phyloP scores from a whole-genome alignment of 2,888 invertebrate species.

The Opisthograptis luteolata region DNA sequence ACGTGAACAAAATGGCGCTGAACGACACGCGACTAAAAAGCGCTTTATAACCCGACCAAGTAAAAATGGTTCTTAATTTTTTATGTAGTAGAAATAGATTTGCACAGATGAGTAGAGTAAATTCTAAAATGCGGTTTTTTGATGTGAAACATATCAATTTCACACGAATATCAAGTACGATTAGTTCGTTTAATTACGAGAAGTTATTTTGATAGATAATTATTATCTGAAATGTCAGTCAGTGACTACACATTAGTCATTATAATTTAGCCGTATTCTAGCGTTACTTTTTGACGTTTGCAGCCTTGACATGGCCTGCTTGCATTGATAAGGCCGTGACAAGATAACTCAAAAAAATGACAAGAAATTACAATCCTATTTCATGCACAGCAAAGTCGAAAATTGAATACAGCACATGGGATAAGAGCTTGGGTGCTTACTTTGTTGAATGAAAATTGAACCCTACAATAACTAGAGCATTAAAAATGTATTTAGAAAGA shows the following conservation, averaged over 20 bases:
- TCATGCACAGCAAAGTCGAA: not conserved
- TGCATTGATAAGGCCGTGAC: conserved; percentile 36
- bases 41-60: conserved; percentile 72
- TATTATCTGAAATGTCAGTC: no score
- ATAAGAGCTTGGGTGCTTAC: not conserved
- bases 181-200: no score
- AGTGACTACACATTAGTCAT: no score
- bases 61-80: conserved; percentile 37
- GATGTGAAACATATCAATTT: no score
- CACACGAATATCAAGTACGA: no score
- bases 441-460: not conserved
- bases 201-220: no score
- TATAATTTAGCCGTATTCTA: conserved; percentile 40
- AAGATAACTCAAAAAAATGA: conserved; percentile 23
- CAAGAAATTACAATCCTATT: not conserved
- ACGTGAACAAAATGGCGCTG: conserved; percentile 80
- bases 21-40: conserved; percentile 62
- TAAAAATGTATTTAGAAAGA: no score
- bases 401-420: not conserved
- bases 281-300: conserved; percentile 49
- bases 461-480: no score
- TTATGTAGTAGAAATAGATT: no score
- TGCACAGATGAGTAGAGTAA: no score
- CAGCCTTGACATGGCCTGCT: conserved; percentile 30
- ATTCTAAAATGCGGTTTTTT: no score